Evolutionary conservation across 2,113 vertebrate genomes (phyloP), one percentile per base, ranked within the genome.

Genomic region (Tor tambroides): DNA sequence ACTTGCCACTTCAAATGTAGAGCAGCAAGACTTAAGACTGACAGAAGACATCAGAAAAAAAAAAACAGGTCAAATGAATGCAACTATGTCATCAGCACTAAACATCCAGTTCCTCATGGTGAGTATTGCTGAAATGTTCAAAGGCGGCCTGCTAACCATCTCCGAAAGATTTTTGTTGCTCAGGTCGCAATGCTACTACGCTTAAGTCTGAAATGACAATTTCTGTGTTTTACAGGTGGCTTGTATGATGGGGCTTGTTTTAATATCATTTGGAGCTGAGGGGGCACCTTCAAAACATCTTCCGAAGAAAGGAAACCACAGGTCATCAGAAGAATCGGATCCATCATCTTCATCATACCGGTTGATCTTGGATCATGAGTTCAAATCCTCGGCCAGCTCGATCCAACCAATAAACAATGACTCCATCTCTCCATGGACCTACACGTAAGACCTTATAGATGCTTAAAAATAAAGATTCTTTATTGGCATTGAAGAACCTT

Each of bases 401-500:
- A 3, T 89, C 43, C 83, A 87, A 0, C 80, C 92, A 0, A 88
- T 95, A 81, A 77, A 89, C 17, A 93, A 94, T 56, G 54, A 35
- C 80, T 96, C 95, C 84, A 91, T 93, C 90, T 96, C 95, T 2
- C 95, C 95, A 0, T 96, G 95, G 95, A 91, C 90, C 0, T 94
- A 93, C 91, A 93, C 87, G 95, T 96, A 90, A 74, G 92, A n/a
- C 9, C 12, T 21, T 56, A 26, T 79, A 87, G 6, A 71, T 17
- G 12, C 4, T 32, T 30, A 41, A 35, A 21, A 67, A 17, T 6
- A 67, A 30, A 35, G 43, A 26, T 32, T 32, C 72, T 72, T 43
- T 43, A 77, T 76, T 49, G 14, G 5, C 7, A 17, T 41, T 51
- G 28, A 54, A 75, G 72, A 75, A 75, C 6, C 38, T n/a, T 74